These are phyloP conservation scores for Cremastobaeus sp. DNA, from an alignment of 2,888 invertebrate species.

Conservation along the genomic window DNA sequence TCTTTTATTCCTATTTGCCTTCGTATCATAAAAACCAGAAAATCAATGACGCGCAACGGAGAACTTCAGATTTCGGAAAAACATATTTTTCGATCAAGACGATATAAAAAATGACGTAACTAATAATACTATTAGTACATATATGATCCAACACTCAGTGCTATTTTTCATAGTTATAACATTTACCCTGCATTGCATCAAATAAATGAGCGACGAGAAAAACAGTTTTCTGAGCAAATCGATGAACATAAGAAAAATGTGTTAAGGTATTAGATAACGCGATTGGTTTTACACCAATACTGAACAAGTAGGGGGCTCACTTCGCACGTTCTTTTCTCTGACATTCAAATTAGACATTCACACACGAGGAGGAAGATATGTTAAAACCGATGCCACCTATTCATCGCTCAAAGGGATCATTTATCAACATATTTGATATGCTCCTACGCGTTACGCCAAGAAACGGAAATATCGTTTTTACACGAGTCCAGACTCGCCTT, in stretches of 20 bases:
- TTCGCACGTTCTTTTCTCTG: constrained; percentile 68
- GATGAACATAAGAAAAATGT: constrained; percentile 50
- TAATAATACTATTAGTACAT: no score
- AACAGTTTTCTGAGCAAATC: constrained; percentile 33
- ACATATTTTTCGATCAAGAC: no score
- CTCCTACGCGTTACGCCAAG: constrained; percentile 68
- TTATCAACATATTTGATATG: constrained; percentile 79
- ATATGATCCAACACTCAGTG: no score
- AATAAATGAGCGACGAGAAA: constrained; percentile 5
- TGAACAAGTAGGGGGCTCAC: constrained; percentile 52
- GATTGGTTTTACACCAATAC: constrained; percentile 59
- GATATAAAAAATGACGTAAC: no score
- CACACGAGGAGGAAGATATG: constrained; percentile 69
- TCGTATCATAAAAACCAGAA: constrained; percentile 19
- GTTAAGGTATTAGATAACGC: constrained; percentile 52
- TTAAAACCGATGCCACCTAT: constrained; percentile 69
- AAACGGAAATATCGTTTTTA: constrained; percentile 63
- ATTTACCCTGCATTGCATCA: no score
- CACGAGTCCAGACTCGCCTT: constrained; percentile 58
- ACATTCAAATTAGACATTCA: constrained; percentile 73
- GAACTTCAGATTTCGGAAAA: no score
- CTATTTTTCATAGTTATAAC: neutral
- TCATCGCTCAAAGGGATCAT: constrained; percentile 77
- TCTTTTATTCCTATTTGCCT: constrained; percentile 43
- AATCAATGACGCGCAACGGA: constrained; percentile 9